Evolutionary conservation across 2,113 vertebrate genomes (phyloP).

Genomic region (Zootoca vivipara): DNA sequence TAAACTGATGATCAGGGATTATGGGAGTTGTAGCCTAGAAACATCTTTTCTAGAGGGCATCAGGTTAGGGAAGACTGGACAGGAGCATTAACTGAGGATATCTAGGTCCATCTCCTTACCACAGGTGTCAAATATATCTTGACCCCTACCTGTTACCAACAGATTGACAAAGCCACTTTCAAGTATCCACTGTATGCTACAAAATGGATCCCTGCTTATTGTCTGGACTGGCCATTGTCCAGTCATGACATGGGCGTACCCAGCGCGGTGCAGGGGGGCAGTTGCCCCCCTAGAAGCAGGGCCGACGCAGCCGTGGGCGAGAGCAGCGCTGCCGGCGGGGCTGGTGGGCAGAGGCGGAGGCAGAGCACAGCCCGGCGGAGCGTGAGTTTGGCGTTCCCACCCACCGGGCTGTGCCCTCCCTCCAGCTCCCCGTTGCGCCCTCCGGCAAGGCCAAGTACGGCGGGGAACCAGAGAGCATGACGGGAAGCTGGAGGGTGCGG

Average conservation of each 20-base stretch:
- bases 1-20: background rate
- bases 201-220: background rate
- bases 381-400: no score
- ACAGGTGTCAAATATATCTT: background rate
- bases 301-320: no score
- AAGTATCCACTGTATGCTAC: background rate
- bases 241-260: background rate
- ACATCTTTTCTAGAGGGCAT: background rate
- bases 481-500: no score
- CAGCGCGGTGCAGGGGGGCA: no score
- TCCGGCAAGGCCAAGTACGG: no score
- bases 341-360: no score
- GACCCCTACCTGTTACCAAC: background rate
- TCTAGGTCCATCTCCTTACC: background rate
- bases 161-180: background rate
- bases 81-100: background rate
- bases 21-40: background rate
- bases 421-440: no score
- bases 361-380: no score
- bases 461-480: no score
- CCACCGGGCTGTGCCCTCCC: no score
- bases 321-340: no score
- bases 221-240: background rate
- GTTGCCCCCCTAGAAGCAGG: no score
- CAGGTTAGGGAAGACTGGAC: background rate